phyloP scores from a whole-genome alignment of 2,113 vertebrate species.

The Podarcis muralis region DNA sequence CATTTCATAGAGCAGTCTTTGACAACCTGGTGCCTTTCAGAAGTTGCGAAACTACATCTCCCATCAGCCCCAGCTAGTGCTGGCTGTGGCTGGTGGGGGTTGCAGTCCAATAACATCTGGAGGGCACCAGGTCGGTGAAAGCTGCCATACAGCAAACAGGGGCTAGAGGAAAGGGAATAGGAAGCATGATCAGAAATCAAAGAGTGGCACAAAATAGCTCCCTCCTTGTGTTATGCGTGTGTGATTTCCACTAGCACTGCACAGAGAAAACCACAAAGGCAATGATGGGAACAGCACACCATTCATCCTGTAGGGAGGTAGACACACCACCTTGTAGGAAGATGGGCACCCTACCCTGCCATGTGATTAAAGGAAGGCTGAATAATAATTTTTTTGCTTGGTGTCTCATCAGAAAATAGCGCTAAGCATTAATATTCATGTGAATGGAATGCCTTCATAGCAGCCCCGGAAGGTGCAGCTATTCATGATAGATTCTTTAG shows the following conservation, averaged over 20 bases:
- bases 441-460: not conserved
- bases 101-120: too few species aligned
- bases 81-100: too few species aligned
- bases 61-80: too few species aligned
- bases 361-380: not conserved
- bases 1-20: not conserved
- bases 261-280: conserved; percentile 47
- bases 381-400: not conserved
- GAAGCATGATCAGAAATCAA: not conserved
- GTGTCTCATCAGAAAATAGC: not conserved
- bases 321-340: not conserved
- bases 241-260: conserved; percentile 25
- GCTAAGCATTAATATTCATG: not conserved
- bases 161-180: not conserved
- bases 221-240: conserved; percentile 3
- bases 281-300: accelerated
- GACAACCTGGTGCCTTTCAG: too few species aligned
- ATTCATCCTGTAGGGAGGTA: not conserved
- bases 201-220: not conserved
- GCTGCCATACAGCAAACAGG: not conserved
- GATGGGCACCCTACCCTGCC: not conserved
- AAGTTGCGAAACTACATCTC: too few species aligned
- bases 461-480: not conserved
- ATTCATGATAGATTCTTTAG: not conserved
- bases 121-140: too few species aligned